A percentile compares a stretch with the other conserved stretches of the same genome.
Evolutionary conservation across 2,888 invertebrate genomes (phyloP).

Genomic region (Acleris literana): DNA sequence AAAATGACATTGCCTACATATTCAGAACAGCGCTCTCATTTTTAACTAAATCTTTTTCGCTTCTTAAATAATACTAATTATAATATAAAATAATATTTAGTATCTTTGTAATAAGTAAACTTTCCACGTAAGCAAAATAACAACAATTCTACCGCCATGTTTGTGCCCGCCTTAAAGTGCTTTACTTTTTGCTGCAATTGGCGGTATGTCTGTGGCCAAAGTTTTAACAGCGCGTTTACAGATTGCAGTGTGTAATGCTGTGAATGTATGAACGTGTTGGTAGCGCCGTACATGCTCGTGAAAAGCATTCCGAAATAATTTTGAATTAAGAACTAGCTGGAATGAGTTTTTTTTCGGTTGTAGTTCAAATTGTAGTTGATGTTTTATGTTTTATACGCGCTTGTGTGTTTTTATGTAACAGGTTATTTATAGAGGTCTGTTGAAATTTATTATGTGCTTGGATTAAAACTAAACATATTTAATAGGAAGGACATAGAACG

Average conservation of each 20-base stretch:
- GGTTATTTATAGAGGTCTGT: no score
- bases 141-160: slow-evolving; percentile 1
- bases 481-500: no score
- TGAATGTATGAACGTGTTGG: slow-evolving; percentile 15
- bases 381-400: background rate
- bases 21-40: no score
- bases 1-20: no score
- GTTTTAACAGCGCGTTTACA: slow-evolving; percentile 20
- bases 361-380: background rate
- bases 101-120: no score
- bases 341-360: background rate
- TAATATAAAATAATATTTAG: no score
- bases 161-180: slow-evolving; percentile 47
- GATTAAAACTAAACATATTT: no score
- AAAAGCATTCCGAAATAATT: slow-evolving; percentile 1
- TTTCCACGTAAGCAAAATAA: no score
- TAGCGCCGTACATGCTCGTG: background rate
- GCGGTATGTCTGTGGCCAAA: slow-evolving; percentile 19
- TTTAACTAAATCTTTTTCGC: no score
- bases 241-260: slow-evolving; percentile 26
- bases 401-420: background rate
- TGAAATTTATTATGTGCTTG: no score
- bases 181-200: slow-evolving; percentile 45
- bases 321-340: background rate
- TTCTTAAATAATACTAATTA: no score